Percentiles rank a stretch among this genome's conserved stretches.
These are phyloP conservation scores for Gymnorhina tibicen DNA, from an alignment of 2,113 vertebrate species.

Conservation along the genomic window DNA sequence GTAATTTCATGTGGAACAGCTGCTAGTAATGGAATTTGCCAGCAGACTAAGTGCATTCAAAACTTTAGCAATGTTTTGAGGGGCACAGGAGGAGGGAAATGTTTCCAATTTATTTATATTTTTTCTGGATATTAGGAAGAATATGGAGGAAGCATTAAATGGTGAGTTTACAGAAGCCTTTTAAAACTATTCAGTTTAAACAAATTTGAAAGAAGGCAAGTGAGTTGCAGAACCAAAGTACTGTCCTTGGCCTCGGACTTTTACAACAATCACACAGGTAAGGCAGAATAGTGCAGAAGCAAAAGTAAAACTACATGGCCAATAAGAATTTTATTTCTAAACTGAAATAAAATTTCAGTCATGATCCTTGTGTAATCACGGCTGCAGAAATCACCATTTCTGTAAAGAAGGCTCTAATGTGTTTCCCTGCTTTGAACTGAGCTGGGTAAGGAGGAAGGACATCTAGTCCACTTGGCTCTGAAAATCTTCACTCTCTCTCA, in stretches of 20 bases:
- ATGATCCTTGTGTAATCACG: not conserved
- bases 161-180: not conserved
- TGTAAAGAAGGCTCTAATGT: not conserved
- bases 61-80: not conserved
- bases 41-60: not conserved
- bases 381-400: not conserved
- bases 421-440: not conserved
- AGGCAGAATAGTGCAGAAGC: not conserved
- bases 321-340: not conserved
- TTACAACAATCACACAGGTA: not conserved
- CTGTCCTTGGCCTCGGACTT: not conserved
- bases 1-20: not conserved
- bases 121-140: not conserved
- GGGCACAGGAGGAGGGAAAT: rapidly evolving
- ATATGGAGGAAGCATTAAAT: not conserved
- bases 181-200: not conserved
- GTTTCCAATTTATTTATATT: not conserved
- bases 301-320: not conserved
- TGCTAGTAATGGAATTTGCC: not conserved
- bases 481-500: not conserved
- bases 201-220: not conserved
- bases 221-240: not conserved
- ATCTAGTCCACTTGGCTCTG: not conserved
- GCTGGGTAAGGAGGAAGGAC: not conserved
- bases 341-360: not conserved